Evolutionary conservation across 2,113 vertebrate species (phyloP).

Genomic region (Myrmecobius fasciatus): DNA sequence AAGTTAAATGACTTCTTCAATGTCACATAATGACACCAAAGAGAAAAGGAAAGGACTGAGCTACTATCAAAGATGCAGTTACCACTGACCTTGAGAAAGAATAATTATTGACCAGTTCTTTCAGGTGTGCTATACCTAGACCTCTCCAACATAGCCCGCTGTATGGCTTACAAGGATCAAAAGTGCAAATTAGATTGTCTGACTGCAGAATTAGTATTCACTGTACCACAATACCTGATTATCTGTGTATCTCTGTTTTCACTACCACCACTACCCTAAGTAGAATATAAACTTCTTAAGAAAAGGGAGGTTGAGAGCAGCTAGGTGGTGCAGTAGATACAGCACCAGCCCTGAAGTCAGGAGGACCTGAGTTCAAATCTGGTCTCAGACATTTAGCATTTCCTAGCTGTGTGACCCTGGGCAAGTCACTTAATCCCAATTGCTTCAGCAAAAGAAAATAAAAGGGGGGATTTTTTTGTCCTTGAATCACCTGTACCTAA

Average conservation of each 20-base stretch:
- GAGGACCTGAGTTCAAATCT: no score
- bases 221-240: not conserved
- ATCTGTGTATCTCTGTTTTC: not conserved
- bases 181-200: not conserved
- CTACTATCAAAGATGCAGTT: not conserved
- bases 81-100: not conserved
- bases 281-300: not conserved
- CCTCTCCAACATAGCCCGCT: not conserved
- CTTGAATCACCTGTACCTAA: not conserved
- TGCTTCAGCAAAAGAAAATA: not conserved
- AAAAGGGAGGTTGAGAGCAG: not conserved
- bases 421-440: no score
- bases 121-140: not conserved
- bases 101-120: not conserved
- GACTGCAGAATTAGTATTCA: not conserved
- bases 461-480: not conserved
- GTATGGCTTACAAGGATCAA: not conserved
- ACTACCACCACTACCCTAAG: not conserved
- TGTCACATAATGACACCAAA: not conserved
- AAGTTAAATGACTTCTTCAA: not conserved
- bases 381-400: no score
- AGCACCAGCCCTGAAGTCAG: no score
- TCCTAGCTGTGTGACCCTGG: no score
- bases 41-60: not conserved
- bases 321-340: no score